phyloP scores from a whole-genome alignment of 2,888 invertebrate genomes.

The Pocota personata region DNA sequence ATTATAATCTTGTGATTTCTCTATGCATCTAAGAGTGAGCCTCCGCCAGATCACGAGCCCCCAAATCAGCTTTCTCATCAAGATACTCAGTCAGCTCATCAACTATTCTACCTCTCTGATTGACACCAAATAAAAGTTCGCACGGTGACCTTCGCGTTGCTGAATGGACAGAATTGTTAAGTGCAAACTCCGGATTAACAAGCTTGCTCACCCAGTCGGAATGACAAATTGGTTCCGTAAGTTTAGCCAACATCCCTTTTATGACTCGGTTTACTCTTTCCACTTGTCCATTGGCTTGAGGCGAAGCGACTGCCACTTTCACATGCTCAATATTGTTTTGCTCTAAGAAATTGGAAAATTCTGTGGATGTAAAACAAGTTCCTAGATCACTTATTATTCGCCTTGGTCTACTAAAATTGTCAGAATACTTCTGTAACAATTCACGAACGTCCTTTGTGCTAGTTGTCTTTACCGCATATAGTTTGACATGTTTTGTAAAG shows the following conservation, averaged over 20 bases:
- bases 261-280: conserved; percentile 42
- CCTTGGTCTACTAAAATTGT: conserved; percentile 29
- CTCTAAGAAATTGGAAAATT: conserved; percentile 17
- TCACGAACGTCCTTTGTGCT: conserved; percentile 20
- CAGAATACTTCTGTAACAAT: conserved; percentile 12
- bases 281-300: conserved; percentile 3
- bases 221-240: conserved; percentile 14
- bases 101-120: too few relatives aligned
- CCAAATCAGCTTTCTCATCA: too few relatives aligned
- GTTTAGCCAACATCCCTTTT: conserved; percentile 26
- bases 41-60: too few relatives aligned
- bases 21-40: too few relatives aligned
- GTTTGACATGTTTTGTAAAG: not conserved
- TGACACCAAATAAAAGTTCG: too few relatives aligned
- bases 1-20: too few relatives aligned
- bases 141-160: too few relatives aligned
- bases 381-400: conserved; percentile 13
- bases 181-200: too few relatives aligned
- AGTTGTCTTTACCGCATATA: conserved; percentile 22
- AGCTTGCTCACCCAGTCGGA: too few relatives aligned
- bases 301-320: conserved; percentile 34
- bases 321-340: conserved; percentile 35
- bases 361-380: too few relatives aligned
- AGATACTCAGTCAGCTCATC: too few relatives aligned
- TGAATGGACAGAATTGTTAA: too few relatives aligned